Evolutionary conservation across 2,888 invertebrate genomes (phyloP), one percentile per base, ranked within the genome.

Genomic region (Carterocephalus palaemon): DNA sequence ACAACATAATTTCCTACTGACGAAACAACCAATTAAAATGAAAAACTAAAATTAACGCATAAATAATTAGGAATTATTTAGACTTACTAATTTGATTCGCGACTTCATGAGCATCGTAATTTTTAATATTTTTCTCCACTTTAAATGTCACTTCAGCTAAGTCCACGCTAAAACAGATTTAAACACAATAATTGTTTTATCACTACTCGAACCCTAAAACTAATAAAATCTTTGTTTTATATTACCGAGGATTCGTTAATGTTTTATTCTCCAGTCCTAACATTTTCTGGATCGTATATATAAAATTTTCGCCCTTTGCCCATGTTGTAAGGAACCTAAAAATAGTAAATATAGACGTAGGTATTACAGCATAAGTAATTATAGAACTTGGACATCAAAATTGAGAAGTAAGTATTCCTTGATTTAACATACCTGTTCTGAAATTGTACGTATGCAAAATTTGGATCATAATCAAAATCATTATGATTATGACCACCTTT

Each of bases 371-470:
- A 42, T n/a, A 46, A 42, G 26, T 23, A 31, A 37, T 26, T n/a
- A 9, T 19, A 17, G 7, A 5, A 15, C n/a, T 12, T 23, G 15
- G 13, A 24, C 10, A 12, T n/a, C n/a, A 15, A 1, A 28, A 28
- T 28, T n/a, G 7, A 15, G n/a, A 13, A 15, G 13, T 15, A n/a
- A 15, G 13, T 12, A 33, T 12, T 17, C 12, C 15, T n/a, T 3
- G 12, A 24, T 3, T 7, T 7, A 31, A 40, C n/a, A 34, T 56
- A 93, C 92, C 90, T 89, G 65, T 92, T 91, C 66, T 92, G 92
- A 51, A 95, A 91, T 56, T 90, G 88, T 48, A 96, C 91, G 71
- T 93, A 94, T 2, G 95, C 92, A 65, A 92, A 93, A 56, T 93
- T 92, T 10, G 92, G 90, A 64, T 95, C 94, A 31, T 93, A 92